Evolutionary conservation across 2,888 invertebrate genomes (phyloP), one percentile per base, ranked within the genome.

Genomic region (Ametastegia equiseti): DNA sequence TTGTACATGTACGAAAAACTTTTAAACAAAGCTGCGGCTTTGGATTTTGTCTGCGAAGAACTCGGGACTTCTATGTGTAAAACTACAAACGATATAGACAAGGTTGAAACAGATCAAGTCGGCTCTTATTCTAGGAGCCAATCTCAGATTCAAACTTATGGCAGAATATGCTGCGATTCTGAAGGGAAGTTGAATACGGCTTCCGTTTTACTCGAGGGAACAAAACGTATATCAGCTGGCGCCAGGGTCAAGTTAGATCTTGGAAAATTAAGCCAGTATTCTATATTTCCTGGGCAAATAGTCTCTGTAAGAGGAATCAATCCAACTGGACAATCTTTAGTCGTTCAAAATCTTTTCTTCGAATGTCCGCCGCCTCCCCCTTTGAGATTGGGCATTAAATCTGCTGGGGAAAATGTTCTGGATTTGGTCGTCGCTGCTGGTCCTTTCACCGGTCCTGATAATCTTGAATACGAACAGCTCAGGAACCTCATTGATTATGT

Each of bases 361-460:
- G 94, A 93, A 1, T 89, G 91, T 27, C 90, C 93, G 39, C 88
- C 91, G 7, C 92, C 87, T 86, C 90, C 92, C 2, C 84, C 86
- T 85, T 92, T 91, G 87, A 92, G 91, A 81, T 92, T 92, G 80
- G 63, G 65, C 1, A 81, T 86, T 13, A 85, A 87, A 33, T 50
- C 90, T 6, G 4, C 69, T 82, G 11, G 2, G 80, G 77, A 54
- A 71, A 82, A 81, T 83, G 73, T n/a, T 69, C 42, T 96, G 75
- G 94, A 95, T 86, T 92, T 98, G 81, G 93, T 97, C 15, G 92
- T 97, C 57, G 97, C 96, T 1, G 93, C 96, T 33, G 98, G 98
- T 0, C 98, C 98, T 0, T 98, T 95, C 89, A 97, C 97, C 0
- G 94, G 96, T 3, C 93, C 94, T 1, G 96, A 96, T 87, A 96